Base-by-base conservation (phyloP, 2,888 invertebrate genomes). In the Synergus gifuensis region DNA sequence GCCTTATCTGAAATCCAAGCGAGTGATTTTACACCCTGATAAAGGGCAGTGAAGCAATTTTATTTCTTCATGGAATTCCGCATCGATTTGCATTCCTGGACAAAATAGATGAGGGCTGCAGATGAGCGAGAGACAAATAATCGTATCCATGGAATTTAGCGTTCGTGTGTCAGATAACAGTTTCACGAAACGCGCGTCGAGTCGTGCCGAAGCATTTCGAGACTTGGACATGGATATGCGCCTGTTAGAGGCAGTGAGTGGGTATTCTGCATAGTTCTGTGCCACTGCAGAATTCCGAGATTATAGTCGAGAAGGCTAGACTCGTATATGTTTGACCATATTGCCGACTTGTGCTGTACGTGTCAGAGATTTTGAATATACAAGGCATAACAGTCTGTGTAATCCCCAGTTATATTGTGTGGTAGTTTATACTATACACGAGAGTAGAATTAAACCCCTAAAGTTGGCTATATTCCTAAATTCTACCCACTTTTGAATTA, bases 161-260 rank as follows among this genome's bases (percentile, higher is more conserved):
- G 42, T 40, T 44, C 40, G 40, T 66, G 42, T 78, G 79, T 83
- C 78, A 81, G 80, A 81, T 81, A 81, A 79, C 81, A 80, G 79
- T 84, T 84, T 77, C 81, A 78, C 76, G 81, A 82, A 84, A 82
- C 82, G 80, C 77, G 79, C 79, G 77, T 78, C 77, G 76, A 77
- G 80, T 80, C 77, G 76, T 82, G 82, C 81, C 78, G 78, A 81
- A 78, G 77, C 82, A 80, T 82, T 82, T 80, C 80, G 79, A 81
- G 77, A 77, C 80, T 83, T 78, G 62, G 80, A 77, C 46, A 76
- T 80, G 78, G 79, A 81, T 81, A 82, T 73, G 81, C 81, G 62
- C 63, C 44, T 36, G 60, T 63, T 76, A 42, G 60, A 62, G 42
- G 22, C 62, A 76, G 62, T 22, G 42, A 63, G 82, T 80, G 67